Evolutionary conservation across 2,797 vertebrate genomes (phyloP), one percentile per base, ranked within the genome.

Genomic region (Kryptolebias ocellatus): DNA sequence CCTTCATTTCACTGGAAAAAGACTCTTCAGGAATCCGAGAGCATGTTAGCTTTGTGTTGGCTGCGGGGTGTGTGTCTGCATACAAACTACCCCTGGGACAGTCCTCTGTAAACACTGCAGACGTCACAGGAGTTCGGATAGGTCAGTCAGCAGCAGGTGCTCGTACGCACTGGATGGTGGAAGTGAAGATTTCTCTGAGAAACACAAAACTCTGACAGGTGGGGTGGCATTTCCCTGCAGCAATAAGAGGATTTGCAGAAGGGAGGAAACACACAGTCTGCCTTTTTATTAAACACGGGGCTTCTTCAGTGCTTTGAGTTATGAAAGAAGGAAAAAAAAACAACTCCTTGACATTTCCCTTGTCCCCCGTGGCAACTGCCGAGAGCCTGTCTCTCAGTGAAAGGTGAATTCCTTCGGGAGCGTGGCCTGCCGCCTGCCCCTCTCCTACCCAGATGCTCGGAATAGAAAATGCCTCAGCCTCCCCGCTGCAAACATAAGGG

Each of bases 361-460:
- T 76, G 87, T 90, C 90, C 88, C 90, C 92, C 78, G 61, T 91
- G 87, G 90, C 92, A 92, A 92, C 90, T 84, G 84, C 89, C 80
- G 65, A 67, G 74, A 78, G 82, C 78, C 59, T 63, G 70, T 67
- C 71, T 71, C 70, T 75, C 78, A 82, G 86, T 70, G 78, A 89
- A 93, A 94, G 90, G 90, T 93, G 89, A 93, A 92, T 85, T 90
- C 89, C 90, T 89, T 77, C 66, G 86, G 82, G 91, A 81, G 71
- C 24, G 24, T 57, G 73, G 71, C 74, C 78, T 46, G 53, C 59
- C 60, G 24, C 68, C 82, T 58, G 60, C 79, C 60, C 72, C 66
- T 76, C 76, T 78, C 78, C 80, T 84, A 72, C 70, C 78, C 84
- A 80, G 83, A 79, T 84, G 88, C 87, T 88, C 57, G 72, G 79